Conservation (phyloP, 37 sponge, comb jelly and placozoan species). For the Aplysina aerophoba region DNA sequence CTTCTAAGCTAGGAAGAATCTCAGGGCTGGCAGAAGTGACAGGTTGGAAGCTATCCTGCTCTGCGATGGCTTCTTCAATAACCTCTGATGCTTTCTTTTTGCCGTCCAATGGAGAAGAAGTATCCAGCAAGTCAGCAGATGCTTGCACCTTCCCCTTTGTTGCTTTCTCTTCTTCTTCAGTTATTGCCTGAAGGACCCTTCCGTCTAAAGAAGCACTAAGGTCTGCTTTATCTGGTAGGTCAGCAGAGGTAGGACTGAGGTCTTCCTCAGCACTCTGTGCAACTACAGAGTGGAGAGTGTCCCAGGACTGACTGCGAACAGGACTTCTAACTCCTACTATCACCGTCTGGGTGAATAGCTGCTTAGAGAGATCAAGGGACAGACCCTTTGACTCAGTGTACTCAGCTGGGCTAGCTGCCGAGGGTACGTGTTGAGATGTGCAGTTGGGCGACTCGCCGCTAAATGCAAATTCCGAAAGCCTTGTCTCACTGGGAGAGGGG, state of each 20-base stretch:
- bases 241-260: not conserved
- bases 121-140: no score
- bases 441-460: conserved; percentile 3
- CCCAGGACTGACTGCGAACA: conserved; percentile 4
- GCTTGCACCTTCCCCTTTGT: not conserved
- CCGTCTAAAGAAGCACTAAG: not conserved
- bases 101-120: no score
- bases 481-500: conserved; percentile 9
- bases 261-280: not conserved
- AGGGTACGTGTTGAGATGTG: not conserved
- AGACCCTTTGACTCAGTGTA: not conserved
- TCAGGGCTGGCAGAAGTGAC: no score
- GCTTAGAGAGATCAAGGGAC: not conserved
- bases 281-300: not conserved
- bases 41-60: no score
- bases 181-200: not conserved
- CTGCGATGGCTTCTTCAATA: no score
- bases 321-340: not conserved
- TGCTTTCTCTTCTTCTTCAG: conserved; percentile 30
- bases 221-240: not conserved
- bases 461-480: not conserved
- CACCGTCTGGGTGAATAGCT: not conserved
- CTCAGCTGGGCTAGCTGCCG: no score
- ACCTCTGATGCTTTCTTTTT: no score
- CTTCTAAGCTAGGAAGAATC: no score